These are phyloP conservation scores for Lasiurus borealis DNA, from an alignment of 2,113 vertebrate species.

Conservation along the genomic window DNA sequence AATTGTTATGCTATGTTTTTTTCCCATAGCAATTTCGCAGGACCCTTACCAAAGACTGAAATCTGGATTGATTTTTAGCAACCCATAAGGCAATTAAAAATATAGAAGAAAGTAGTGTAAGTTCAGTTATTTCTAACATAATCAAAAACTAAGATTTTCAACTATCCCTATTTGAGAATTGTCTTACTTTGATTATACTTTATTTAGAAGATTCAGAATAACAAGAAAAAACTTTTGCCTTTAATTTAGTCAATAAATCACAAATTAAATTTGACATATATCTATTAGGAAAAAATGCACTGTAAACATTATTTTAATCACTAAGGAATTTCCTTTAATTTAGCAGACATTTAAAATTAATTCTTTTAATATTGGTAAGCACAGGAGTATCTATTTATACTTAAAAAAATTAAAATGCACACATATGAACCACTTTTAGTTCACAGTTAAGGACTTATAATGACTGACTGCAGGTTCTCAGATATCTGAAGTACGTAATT, in stretches of 20 bases:
- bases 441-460: neutral
- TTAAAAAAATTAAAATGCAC: conserved; percentile 33
- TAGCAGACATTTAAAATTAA: conserved; percentile 17
- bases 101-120: neutral
- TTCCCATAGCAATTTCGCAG: neutral
- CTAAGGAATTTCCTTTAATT: neutral
- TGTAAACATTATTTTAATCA: neutral
- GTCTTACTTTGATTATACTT: neutral
- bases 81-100: neutral
- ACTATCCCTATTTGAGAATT: neutral
- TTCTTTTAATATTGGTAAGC: conserved; percentile 12
- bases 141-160: conserved; percentile 26
- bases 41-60: neutral
- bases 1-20: neutral
- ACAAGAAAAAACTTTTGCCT: neutral
- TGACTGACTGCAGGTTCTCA: neutral
- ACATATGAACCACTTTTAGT: neutral
- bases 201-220: conserved; percentile 22
- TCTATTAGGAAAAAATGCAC: neutral
- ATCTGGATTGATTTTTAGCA: conserved; percentile 49
- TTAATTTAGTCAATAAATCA: conserved; percentile 14
- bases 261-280: conserved; percentile 39
- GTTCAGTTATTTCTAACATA: neutral
- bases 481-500: neutral
- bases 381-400: neutral